Evolutionary conservation across 1,140 invertebrate species (phyloP).

Genomic region (Papilio helenus): DNA sequence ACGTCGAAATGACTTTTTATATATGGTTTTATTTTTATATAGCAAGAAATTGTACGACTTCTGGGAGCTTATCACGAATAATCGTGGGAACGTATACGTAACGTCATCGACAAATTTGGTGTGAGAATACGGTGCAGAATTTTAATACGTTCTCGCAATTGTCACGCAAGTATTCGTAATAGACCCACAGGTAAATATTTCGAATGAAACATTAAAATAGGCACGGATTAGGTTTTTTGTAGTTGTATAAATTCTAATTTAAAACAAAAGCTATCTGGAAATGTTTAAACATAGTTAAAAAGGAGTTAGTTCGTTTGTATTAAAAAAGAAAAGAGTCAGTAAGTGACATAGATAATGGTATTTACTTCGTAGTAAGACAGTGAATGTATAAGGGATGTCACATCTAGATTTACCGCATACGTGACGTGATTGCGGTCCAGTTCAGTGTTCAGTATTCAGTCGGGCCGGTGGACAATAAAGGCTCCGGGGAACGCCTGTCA

Average conservation of each 20-base stretch:
- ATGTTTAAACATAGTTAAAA: too few relatives aligned
- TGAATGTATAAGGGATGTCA: constrained; percentile 27
- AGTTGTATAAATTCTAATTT: too few relatives aligned
- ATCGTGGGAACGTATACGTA: too few relatives aligned
- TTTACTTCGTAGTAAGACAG: constrained; percentile 10
- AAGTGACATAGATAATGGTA: constrained; percentile 3
- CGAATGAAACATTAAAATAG: too few relatives aligned
- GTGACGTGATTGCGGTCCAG: constrained; percentile 41
- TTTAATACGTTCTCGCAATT: too few relatives aligned
- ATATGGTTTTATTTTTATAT: constrained; percentile 41
- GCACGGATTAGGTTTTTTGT: too few relatives aligned
- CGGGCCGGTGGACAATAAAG: constrained; percentile 55
- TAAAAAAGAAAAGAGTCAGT: neutral
- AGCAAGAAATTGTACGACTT: constrained; percentile 41
- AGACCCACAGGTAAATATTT: too few relatives aligned
- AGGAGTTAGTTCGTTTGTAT: neutral
- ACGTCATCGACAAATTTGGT: too few relatives aligned
- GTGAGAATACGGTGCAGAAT: too few relatives aligned
- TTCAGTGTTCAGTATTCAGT: constrained; percentile 52
- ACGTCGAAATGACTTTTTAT: constrained; percentile 54
- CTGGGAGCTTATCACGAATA: neutral
- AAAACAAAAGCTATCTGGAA: too few relatives aligned
- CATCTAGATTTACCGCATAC: constrained; percentile 36
- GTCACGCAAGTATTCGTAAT: too few relatives aligned
- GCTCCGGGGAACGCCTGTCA: constrained; percentile 57